Evolutionary conservation across 2,888 invertebrate species (phyloP), one percentile per base, ranked within the genome.

Genomic region (Tetheella fluctuosa): DNA sequence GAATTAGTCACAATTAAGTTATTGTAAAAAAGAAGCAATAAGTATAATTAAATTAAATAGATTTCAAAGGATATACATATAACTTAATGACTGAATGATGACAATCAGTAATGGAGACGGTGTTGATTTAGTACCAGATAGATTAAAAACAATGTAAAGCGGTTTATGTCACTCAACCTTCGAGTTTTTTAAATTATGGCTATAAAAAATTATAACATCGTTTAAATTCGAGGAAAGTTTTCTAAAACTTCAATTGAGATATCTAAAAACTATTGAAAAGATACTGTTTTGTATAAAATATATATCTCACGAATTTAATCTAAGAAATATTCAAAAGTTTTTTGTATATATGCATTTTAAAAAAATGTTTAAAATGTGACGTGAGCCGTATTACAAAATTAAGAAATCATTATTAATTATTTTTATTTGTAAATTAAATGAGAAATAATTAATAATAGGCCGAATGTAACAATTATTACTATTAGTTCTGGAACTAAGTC

Each of bases 401-500:
- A 66, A 67, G 60, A 60, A 54, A 56, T 64, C 58, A 59, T 68
- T 54, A 63, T 64, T 58, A 54, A 65, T 64, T 70, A 63, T 68
- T 76, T 74, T 76, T 74, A 75, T 79, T 81, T 74, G 73, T 77
- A 77, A 72, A 77, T 79, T 78, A 73, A 69, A 69, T 67, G 70
- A 66, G 64, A 54, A 71, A 57, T 73, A 74, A 70, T 71, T 70
- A 73, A 71, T 73, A 74, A 74, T 74, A 77, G 64, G 71, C 73
- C 77, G 76, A 78, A 72, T 71, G 71, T 79, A 78, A 78, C 65
- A 64, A 67, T 65, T 63, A 64, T 70, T 69, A 73, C 70, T 70
- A 80, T 86, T 81, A 83, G 80, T 86, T 86, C 73, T 80, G 71
- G 71, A 79, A 80, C 74, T 82, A 84, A 81, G 76, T 83, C 83